These are phyloP conservation scores for Sebastes hubbsi DNA, from an alignment of 2,797 vertebrate species.

Conservation along the genomic window DNA sequence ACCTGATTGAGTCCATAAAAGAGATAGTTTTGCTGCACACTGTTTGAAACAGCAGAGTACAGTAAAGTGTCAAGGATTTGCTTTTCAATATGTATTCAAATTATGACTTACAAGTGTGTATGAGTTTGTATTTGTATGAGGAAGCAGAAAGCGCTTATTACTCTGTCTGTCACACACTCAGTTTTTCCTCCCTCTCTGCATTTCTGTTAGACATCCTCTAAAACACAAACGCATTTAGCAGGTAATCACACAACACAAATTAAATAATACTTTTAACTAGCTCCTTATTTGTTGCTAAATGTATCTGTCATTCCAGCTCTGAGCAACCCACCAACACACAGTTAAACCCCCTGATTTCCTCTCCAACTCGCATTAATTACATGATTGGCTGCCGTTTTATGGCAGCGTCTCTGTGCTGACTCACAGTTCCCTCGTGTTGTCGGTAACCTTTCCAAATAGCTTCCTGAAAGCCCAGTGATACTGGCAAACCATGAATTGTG, in stretches of 20 bases:
- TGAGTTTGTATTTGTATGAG: not conserved
- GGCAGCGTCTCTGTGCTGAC: not conserved
- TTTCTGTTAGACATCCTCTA: not conserved
- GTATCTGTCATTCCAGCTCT: not conserved
- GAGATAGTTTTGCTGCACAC: not conserved
- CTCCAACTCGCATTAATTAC: constrained; percentile 21
- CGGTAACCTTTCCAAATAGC: constrained; percentile 26
- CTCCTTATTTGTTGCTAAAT: not conserved
- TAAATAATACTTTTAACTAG: not conserved
- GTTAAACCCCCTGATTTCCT: not conserved
- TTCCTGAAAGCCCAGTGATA: constrained; percentile 4
- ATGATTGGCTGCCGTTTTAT: not conserved
- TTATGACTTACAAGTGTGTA: not conserved
- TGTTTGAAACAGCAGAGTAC: not conserved
- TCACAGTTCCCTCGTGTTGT: constrained; percentile 5
- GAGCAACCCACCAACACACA: not conserved
- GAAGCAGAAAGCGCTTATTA: not conserved
- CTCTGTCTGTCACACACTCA: not conserved
- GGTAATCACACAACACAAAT: not conserved
- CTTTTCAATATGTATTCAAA: constrained; percentile 10
- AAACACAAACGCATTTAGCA: not conserved
- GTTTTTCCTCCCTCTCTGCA: not conserved
- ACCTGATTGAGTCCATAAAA: not conserved
- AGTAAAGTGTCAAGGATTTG: not conserved
- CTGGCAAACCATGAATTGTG: constrained; percentile 8